Percentiles rank a stretch among this genome's conserved stretches.
Evolutionary conservation across 2,797 vertebrate species (phyloP).

Genomic region (Craterocephalus amniculus): DNA sequence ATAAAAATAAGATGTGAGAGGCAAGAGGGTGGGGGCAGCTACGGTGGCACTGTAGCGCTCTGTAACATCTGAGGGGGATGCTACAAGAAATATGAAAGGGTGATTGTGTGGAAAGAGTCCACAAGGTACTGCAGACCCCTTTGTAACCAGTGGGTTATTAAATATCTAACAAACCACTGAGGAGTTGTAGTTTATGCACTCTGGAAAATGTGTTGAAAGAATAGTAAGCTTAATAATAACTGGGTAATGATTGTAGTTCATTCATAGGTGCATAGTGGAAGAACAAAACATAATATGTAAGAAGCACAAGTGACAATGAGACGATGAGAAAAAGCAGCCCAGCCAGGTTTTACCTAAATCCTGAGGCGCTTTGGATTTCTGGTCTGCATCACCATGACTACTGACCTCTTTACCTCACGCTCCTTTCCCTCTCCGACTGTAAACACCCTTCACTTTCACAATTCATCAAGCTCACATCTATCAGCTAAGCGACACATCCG

Average conservation of each 20-base stretch:
- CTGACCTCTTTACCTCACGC: slow-evolving; percentile 68
- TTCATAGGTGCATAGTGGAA: slow-evolving; percentile 1
- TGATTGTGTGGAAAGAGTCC: slow-evolving; percentile 5
- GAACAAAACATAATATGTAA: slow-evolving; percentile 2
- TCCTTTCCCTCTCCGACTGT: slow-evolving; percentile 60
- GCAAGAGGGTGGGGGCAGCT: too few species aligned
- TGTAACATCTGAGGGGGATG: slow-evolving; percentile 41
- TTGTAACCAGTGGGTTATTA: neutral
- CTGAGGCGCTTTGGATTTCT: slow-evolving; percentile 59
- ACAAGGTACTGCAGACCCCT: neutral
- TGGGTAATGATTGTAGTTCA: neutral
- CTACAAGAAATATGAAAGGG: slow-evolving; percentile 33
- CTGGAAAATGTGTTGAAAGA: neutral
- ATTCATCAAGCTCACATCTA: slow-evolving; percentile 62
- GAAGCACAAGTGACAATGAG: slow-evolving; percentile 4
- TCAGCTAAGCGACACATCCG: slow-evolving; percentile 64
- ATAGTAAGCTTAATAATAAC: neutral
- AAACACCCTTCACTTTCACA: slow-evolving; percentile 73
- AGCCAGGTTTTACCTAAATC: slow-evolving; percentile 53
- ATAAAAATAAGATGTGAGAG: slow-evolving; percentile 29
- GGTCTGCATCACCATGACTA: slow-evolving; percentile 73
- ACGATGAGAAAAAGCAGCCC: slow-evolving; percentile 59
- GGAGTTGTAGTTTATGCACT: neutral
- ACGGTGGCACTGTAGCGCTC: slow-evolving; percentile 34
- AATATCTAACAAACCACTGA: slow-evolving; percentile 7